Conservation (phyloP, 1,140 invertebrate genomes). For the Monochamus saltuarius region DNA sequence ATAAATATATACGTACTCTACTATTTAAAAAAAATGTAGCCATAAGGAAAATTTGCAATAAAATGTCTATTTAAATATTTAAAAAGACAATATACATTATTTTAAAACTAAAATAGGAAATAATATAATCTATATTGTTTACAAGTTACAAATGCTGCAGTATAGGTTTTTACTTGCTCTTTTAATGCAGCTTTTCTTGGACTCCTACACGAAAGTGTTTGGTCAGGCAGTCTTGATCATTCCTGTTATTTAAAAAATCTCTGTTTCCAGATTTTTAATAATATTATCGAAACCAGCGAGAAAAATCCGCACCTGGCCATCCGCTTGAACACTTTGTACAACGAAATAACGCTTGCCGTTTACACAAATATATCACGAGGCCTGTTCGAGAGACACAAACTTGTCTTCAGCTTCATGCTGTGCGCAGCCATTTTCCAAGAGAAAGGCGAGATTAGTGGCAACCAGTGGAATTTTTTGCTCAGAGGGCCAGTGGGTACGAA, state of each 20-base stretch:
- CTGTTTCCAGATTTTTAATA: constrained; percentile 68
- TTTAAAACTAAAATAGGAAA: no score
- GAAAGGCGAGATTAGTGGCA: constrained; percentile 55
- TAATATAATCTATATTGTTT: no score
- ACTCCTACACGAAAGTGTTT: no score
- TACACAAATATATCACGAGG: constrained; percentile 86
- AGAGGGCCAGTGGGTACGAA: constrained; percentile 63
- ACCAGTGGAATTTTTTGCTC: constrained; percentile 74
- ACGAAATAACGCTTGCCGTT: constrained; percentile 77
- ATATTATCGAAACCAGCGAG: constrained; percentile 70
- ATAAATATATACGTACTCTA: no score
- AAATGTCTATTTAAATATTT: no score
- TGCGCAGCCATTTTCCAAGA: constrained; percentile 74
- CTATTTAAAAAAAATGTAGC: no score
- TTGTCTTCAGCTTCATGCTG: constrained; percentile 84
- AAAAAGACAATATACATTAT: no score
- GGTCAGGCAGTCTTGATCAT: no score
- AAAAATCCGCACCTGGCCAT: constrained; percentile 63
- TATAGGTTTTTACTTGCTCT: no score
- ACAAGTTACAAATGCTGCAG: no score
- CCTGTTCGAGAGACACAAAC: constrained; percentile 88
- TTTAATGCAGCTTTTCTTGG: no score
- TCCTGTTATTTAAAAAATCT: constrained; percentile 6
- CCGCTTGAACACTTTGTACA: constrained; percentile 66
- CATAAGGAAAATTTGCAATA: no score